Base-by-base conservation (phyloP, 2,888 invertebrate genomes). In the Melieria omissa region DNA sequence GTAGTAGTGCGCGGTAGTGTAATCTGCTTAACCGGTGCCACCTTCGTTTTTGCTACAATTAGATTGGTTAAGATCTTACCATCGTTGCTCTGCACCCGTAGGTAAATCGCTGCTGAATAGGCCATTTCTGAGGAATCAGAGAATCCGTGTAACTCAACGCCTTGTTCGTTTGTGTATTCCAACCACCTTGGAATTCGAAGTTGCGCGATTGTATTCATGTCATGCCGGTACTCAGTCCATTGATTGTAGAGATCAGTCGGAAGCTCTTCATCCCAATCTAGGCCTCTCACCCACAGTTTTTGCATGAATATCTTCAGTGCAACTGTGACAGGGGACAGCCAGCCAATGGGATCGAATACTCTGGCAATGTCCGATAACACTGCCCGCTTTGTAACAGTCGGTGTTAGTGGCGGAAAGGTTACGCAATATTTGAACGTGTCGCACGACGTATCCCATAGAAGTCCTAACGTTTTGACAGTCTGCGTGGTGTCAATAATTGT, bases 141-240 rank as follows among this genome's bases (percentile, higher is more conserved):
- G 52, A 76, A 74, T 2, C 71, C 73, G n/a, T 74, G 75, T 2
- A 75, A 61, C 52, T 75, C 71, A 16, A 67, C 29, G 3, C 49
- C 9, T 42, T 69, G 63, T 46, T n/a, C 58, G 44, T 10, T 14
- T 16, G 44, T 29, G n/a, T 55, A 64, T 7, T 65, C 44, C 1
- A 69, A 41, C 71, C 73, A 73, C 57, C 68, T 71, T 4, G 71
- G 73, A 44, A 73, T 69, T 9, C 45, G 42, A 14, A 74, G 45
- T 9, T 66, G 41, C 9, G 29, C 16, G 7, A 68, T 65, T 8
- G 57, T 9, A 8, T 57, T n/a, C 16, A 73, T 55, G 45, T 65
- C 16, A 4, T 29, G 46, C 6, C 64, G 67, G 1, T 68, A 29
- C 12, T 63, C 63, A n/a, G 10, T 12, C 49, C 47, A 63, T 5